These are phyloP conservation scores for Ceratina calcarata DNA, from an alignment of 1,140 invertebrate genomes.

Conservation along the genomic window DNA sequence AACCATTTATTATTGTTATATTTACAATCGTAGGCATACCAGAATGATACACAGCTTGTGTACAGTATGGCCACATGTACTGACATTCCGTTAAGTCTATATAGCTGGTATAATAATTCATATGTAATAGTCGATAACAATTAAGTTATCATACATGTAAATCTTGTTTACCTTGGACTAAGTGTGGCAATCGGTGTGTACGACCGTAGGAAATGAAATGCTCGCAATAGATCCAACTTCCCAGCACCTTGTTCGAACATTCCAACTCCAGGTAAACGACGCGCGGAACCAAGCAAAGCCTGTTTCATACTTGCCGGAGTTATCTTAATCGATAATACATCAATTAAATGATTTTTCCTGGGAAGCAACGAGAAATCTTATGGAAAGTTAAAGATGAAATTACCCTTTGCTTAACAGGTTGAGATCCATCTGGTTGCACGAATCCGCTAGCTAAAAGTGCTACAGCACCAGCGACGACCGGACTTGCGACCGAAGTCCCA, in stretches of 20 bases:
- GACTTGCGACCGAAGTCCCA: conserved; percentile 96
- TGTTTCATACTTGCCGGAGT: conserved; percentile 98
- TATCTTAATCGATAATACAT: conserved; percentile 80
- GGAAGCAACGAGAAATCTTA: neutral
- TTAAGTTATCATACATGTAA: neutral
- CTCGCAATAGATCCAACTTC: conserved; percentile 90
- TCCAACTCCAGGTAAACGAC: conserved; percentile 90
- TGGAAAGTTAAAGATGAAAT: conserved; percentile 25
- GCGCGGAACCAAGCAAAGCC: conserved; percentile 93
- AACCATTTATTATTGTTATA: conserved; percentile 93
- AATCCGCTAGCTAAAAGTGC: conserved; percentile 90
- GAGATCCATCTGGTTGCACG: conserved; percentile 76
- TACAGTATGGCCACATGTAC: conserved; percentile 99
- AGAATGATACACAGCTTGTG: conserved; percentile 94
- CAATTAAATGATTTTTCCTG: neutral
- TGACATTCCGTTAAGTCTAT: conserved; percentile 96
- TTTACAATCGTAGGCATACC: conserved; percentile 95
- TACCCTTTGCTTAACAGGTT: conserved; percentile 65
- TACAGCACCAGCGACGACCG: conserved; percentile 96
- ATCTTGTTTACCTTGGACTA: conserved; percentile 81
- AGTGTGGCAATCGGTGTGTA: conserved; percentile 77
- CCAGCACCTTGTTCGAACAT: conserved; percentile 99
- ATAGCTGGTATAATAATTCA: conserved; percentile 82
- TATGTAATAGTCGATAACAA: conserved; percentile 29
- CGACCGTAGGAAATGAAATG: conserved; percentile 74